Evolutionary conservation across 2,888 invertebrate genomes (phyloP), one percentile per base, ranked within the genome.

Genomic region (Psococerastis gibbosa): DNA sequence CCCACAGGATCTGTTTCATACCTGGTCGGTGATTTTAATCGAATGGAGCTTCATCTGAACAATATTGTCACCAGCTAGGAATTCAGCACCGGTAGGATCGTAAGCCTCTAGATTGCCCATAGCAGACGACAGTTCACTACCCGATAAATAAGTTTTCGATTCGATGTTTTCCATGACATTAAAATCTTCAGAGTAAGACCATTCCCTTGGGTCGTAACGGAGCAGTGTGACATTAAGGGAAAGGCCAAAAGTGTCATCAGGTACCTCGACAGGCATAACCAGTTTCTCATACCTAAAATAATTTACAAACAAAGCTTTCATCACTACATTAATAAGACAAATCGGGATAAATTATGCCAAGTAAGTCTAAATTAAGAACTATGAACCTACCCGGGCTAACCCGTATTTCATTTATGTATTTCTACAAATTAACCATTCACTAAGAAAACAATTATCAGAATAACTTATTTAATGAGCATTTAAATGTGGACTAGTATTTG

Each of bases 131-230:
- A 88, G 57, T 54, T 82, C 76, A 22, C 65, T 55, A 47, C 75
- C 71, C 1, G 66, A 65, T 55, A 78, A 73, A 58, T 84, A 85
- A 8, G 65, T 62, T 0, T 73, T 72, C 50, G 47, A 63, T 52
- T 71, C 67, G 50, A 78, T 71, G 57, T 79, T 80, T 50, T 75
- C 73, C 46, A 72, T 58, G 2, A 74, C 67, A 44, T 58, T 60
- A 67, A 77, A 78, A 62, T 85, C 85, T 57, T 84, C 78, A 1
- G 78, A 79, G 4, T 78, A 78, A 1, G 81, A 67, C 89, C 89
- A 91, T 56, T 82, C 78, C 49, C 75, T 69, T 0, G 79, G 77
- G 58, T 82, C 79, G 56, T 81, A 75, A n/a, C 75, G 70, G 71
- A 80, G 76, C 35, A 92, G 64, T 0, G 78, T 80, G 53, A 89